Evolutionary conservation across 1,140 invertebrate species (phyloP).

Genomic region (Onthophagus taurus): DNA sequence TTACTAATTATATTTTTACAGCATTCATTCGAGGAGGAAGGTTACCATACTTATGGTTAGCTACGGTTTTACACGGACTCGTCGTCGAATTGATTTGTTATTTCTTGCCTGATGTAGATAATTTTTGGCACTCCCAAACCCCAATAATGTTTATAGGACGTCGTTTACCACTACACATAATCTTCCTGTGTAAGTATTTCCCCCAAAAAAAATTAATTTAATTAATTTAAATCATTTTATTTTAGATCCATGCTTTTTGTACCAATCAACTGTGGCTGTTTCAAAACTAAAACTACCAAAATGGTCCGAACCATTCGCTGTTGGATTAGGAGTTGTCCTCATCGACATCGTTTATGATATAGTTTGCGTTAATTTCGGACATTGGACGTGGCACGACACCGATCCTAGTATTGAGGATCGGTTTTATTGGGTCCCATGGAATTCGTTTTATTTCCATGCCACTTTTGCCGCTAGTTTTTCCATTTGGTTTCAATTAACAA

Average conservation of each 20-base stretch:
- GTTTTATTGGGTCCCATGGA: constrained; percentile 70
- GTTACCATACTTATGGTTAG: constrained; percentile 57
- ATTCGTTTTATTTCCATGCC: constrained; percentile 74
- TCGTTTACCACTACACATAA: constrained; percentile 59
- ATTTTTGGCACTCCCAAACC: constrained; percentile 71
- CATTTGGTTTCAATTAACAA: constrained; percentile 53
- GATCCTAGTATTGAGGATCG: constrained; percentile 72
- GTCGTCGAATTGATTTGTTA: constrained; percentile 52
- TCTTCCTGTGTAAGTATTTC: constrained; percentile 54
- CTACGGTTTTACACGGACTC: constrained; percentile 42
- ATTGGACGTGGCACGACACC: constrained; percentile 82
- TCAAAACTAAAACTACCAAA: constrained; percentile 52
- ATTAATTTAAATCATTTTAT: constrained; percentile 17
- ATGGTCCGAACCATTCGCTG: constrained; percentile 63
- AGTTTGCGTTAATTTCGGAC: constrained; percentile 65
- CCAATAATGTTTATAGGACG: constrained; percentile 58
- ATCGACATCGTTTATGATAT: constrained; percentile 77
- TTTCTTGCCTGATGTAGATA: constrained; percentile 55
- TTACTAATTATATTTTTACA: constrained; percentile 26
- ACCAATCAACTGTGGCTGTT: constrained; percentile 56
- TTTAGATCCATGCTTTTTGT: constrained; percentile 70
- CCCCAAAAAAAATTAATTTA: neutral
- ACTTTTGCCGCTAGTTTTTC: constrained; percentile 63
- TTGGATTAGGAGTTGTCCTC: constrained; percentile 61
- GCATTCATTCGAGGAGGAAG: constrained; percentile 56